Base-by-base conservation (phyloP, 2,888 invertebrate species). In the Cremastinae sp. region DNA sequence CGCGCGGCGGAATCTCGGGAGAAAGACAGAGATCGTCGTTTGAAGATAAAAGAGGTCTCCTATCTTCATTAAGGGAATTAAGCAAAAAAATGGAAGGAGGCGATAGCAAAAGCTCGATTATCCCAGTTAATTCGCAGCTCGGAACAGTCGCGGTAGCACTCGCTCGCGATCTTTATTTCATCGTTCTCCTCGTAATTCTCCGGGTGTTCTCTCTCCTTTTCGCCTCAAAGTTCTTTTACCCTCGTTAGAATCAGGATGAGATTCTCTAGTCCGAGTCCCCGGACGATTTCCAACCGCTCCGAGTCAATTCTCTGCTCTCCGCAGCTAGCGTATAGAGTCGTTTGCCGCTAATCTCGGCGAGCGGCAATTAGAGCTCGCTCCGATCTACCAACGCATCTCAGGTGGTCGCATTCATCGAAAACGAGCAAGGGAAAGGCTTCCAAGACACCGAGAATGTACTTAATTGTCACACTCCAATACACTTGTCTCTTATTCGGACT, bases 41-140 rank as follows among this genome's bases (percentile, higher is more conserved):
- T 7, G 4, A 18, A 41, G 75, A 76, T 76, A 69, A 72, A 56
- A 47, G 62, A 37, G 43, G 61, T 49, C 41, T 62, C 39, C 59
- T 53, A 69, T 76, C 76, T 76, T 76, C 73, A 76, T 76, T 76
- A 73, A 69, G 68, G 53, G 69, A 76, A 73, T 28, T 28, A 28
- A 28, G 28, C 2, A 5, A 28, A n/a, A 28, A 28, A 28, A 28
- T 28, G 28, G 28, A 55, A 64, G 73, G 68, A 69, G 62, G 66
- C 41, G 45, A 62, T 18, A 45, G 37, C 41, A 49, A 62, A 68
- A 76, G 47, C 62, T 69, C 58, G 76, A 73, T 73, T 64, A 69
- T 59, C 47, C 39, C 51, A 39, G 43, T 76, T 76, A 73, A 73
- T 76, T 69, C 53, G 72, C 64, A 39, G 59, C 76, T 69, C 58